A percentile compares a stretch with the other conserved stretches of the same genome.
These are phyloP conservation scores for Campopleginae sp. DNA, from an alignment of 2,888 invertebrate species.

Conservation along the genomic window DNA sequence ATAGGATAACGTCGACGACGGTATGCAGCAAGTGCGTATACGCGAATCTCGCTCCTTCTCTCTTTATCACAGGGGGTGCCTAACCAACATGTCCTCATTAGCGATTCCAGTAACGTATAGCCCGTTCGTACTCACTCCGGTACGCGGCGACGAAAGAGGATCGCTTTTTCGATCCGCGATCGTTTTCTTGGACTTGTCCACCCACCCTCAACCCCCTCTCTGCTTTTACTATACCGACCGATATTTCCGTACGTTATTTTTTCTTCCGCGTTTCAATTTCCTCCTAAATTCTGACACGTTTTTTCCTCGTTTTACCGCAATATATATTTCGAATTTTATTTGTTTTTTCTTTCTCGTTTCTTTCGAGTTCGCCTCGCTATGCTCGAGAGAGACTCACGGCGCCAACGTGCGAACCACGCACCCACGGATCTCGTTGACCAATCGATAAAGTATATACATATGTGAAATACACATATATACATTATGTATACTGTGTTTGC, in stretches of 20 bases:
- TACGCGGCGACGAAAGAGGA: conserved; percentile 49
- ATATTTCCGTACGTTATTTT: conserved; percentile 6
- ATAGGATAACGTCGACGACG: conserved; percentile 50
- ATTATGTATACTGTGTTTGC: not conserved
- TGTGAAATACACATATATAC: conserved; percentile 82
- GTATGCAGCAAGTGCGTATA: conserved; percentile 70
- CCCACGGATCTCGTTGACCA: conserved; percentile 75
- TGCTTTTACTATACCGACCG: conserved; percentile 4
- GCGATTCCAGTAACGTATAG: conserved; percentile 83
- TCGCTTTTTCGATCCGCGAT: conserved; percentile 62
- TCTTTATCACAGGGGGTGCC: conserved; percentile 75
- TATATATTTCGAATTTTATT: not conserved
- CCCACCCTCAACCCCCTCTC: conserved; percentile 18
- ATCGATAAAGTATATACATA: conserved; percentile 83
- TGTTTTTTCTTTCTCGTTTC: conserved; percentile 3
- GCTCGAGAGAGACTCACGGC: conserved; percentile 57
- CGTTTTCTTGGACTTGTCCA: conserved; percentile 53
- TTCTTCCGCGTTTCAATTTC: conserved; percentile 11
- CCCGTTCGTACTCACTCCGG: conserved; percentile 80
- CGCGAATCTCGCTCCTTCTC: conserved; percentile 73
- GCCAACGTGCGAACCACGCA: conserved; percentile 68
- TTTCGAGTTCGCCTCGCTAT: conserved; percentile 24
- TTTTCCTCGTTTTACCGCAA: not conserved
- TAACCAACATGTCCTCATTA: conserved; percentile 86
- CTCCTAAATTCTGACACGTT: conserved; percentile 18